Evolutionary conservation across 2,888 invertebrate species (phyloP), one percentile per base, ranked within the genome.

Genomic region (Caenorhabditis doughertyi): DNA sequence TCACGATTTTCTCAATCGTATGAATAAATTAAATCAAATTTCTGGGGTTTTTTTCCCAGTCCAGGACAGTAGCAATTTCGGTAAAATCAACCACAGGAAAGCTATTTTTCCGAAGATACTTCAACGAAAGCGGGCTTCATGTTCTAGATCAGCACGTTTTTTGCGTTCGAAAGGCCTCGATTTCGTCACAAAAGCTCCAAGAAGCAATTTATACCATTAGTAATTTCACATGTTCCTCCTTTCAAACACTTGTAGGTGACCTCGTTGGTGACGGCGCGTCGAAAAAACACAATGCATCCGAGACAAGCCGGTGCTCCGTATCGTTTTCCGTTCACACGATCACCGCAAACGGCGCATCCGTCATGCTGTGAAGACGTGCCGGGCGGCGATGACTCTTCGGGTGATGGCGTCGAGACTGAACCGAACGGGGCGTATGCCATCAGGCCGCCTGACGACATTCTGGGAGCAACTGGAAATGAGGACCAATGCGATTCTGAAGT

Each of bases 271-370:
- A 87, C 83, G 35, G 87, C 85, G 27, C 87, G 32, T 3, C 87
- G 83, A 60, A 87, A 87, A 70, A 87, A 87, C 11, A 87, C 87
- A 18, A 87, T 87, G 65, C 87, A 87, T 65, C 87, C 87, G 18
- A 87, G 83, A 55, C 87, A 87, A n/a, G 87, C 87, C 11, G 87
- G 87, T 5, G 87, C 87, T 53, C 85, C 85, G 67, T 87, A 87
- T 18, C 86, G 65, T 32, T 56, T 76, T 4, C 86, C 86, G 51
- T 86, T 85, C 11, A 84, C 83, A 29, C 81, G 77, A 76, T 86
- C 86, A 7, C 86, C 86, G 29, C 86, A 86, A 9, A 86, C 86
- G n/a, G 86, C 84, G 60, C 86, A 86, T 13, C 82, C 82, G 21
- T 60, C 82, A 21, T 77, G 51, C 16, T 51, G 51, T 21, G 65